phyloP scores from a whole-genome alignment of 2,797 vertebrate genomes.

The Knipowitschia caucasica region DNA sequence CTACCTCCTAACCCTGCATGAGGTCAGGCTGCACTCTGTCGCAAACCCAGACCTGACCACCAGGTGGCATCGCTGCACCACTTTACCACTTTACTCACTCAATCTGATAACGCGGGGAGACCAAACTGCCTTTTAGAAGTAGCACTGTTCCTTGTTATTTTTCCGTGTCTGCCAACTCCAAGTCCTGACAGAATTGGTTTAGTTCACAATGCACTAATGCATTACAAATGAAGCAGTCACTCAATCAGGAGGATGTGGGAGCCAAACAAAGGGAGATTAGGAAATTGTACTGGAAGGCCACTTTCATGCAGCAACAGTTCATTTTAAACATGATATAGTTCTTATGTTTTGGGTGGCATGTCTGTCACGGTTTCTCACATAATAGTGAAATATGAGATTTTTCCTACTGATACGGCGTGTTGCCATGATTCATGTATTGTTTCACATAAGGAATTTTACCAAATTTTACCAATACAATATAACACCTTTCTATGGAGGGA shows the following conservation, averaged over 20 bases:
- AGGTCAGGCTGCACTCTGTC: conserved; percentile 75
- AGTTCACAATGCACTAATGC: conserved; percentile 52
- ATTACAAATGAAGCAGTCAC: conserved; percentile 46
- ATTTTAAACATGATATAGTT: conserved; percentile 25
- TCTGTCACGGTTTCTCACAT: conserved; percentile 14
- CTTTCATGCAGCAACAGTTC: conserved; percentile 19
- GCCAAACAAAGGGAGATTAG: conserved; percentile 27
- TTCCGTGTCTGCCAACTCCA: conserved; percentile 39
- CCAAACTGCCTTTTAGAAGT: conserved; percentile 4
- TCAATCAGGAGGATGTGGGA: conserved; percentile 37
- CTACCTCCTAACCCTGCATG: conserved; percentile 96
- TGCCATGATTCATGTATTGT: not conserved
- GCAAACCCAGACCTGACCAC: conserved; percentile 32
- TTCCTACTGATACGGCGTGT: not conserved
- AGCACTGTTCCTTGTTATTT: conserved; percentile 43
- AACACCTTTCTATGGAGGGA: no score
- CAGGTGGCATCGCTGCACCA: conserved; percentile 56
- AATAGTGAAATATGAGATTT: not conserved
- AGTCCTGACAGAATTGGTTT: conserved; percentile 40
- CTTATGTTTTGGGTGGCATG: conserved; percentile 20
- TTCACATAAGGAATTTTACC: not conserved
- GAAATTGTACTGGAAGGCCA: conserved; percentile 16
- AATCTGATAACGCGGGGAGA: conserved; percentile 12
- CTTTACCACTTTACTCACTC: not conserved
- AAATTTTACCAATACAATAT: not conserved